Percentiles rank a stretch among this genome's conserved stretches.
Conservation (phyloP, 2,888 invertebrate species). For the Chirona hameri region DNA sequence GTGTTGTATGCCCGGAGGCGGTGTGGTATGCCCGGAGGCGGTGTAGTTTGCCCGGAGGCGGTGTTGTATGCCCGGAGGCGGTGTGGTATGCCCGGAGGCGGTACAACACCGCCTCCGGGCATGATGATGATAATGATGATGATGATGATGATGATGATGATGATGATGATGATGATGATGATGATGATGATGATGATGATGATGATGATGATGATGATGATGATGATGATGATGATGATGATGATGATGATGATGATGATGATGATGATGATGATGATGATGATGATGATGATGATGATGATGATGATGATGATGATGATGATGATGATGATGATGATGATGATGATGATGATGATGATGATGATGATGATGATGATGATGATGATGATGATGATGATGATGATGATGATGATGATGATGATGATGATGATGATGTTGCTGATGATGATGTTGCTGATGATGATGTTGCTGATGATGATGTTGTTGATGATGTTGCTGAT, state of each 20-base stretch:
- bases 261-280: constrained; percentile 22
- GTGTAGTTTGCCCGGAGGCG: neutral
- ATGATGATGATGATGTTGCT: too few relatives aligned
- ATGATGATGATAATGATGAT: too few relatives aligned
- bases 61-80: too few relatives aligned
- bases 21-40: too few relatives aligned
- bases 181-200: constrained; percentile 22
- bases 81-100: too few relatives aligned
- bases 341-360: neutral
- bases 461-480: too few relatives aligned
- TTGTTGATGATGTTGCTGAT: too few relatives aligned
- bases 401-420: constrained; percentile 22
- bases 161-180: constrained; percentile 22
- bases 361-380: neutral
- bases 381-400: constrained; percentile 10
- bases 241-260: constrained; percentile 22
- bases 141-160: constrained; percentile 12
- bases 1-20: too few relatives aligned
- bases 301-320: constrained; percentile 22
- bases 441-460: too few relatives aligned
- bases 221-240: neutral
- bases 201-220: constrained; percentile 10
- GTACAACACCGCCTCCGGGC: too few relatives aligned
- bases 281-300: constrained; percentile 22
- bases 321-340: constrained; percentile 4